A percentile compares a stretch with the other conserved stretches of the same genome.
Evolutionary conservation across 2,113 vertebrate genomes (phyloP).

Genomic region (Astatoreochromis straeleni): DNA sequence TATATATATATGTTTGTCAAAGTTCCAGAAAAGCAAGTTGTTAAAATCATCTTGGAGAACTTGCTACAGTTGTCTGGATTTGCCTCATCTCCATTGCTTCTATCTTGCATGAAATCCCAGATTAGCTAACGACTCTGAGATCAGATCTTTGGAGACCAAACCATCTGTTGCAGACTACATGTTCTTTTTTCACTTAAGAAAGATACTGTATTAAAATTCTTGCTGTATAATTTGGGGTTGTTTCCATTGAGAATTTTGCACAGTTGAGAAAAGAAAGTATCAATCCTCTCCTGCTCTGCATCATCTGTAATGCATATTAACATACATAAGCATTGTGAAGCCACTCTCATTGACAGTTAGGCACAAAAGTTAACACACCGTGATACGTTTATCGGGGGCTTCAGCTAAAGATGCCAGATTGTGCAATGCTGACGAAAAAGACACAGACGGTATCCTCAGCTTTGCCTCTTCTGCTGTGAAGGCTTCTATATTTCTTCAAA

Average conservation of each 20-base stretch:
- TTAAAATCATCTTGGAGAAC: neutral
- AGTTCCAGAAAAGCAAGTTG: neutral
- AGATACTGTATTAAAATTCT: neutral
- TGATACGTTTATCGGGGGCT: neutral
- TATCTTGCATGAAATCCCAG: neutral
- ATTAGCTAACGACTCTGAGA: neutral
- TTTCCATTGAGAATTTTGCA: neutral
- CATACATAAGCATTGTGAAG: neutral
- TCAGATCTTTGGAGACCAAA: neutral
- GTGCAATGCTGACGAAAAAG: neutral
- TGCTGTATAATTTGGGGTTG: neutral
- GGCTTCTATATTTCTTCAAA: neutral
- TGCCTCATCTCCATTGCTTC: neutral
- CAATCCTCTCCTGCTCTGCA: neutral
- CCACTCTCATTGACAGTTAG: neutral
- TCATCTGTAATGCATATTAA: neutral
- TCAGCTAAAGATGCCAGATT: neutral
- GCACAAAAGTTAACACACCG: neutral
- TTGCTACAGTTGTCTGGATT: neutral
- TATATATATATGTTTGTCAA: neutral
- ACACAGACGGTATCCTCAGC: neutral
- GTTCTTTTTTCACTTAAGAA: neutral
- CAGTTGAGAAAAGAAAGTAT: neutral
- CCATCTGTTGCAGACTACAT: neutral
- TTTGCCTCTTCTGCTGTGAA: neutral